Percentiles rank a stretch among this genome's conserved stretches.
Conservation (phyloP, 2,797 vertebrate genomes). For the Meda fulgida region DNA sequence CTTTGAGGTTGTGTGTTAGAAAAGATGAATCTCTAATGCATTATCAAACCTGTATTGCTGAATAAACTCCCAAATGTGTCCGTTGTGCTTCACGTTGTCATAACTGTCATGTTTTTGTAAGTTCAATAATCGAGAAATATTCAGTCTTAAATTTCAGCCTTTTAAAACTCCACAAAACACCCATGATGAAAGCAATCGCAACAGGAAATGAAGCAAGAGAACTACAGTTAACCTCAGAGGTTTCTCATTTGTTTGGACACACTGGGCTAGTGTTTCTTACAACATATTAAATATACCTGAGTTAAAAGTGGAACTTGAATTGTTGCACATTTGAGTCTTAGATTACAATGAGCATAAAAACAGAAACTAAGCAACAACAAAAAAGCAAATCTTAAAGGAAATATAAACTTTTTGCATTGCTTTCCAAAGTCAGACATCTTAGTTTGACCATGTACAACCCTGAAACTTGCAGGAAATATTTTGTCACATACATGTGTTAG, state of each 20-base stretch:
- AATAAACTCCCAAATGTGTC: slow-evolving; percentile 51
- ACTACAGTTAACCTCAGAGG: neutral
- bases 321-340: neutral
- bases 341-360: no score
- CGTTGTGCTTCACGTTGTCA: neutral
- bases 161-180: neutral
- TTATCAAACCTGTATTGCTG: slow-evolving; percentile 19
- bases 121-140: neutral
- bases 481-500: neutral
- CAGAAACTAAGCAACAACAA: neutral
- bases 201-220: neutral
- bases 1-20: neutral
- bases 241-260: neutral
- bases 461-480: neutral
- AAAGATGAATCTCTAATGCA: neutral
- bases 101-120: neutral
- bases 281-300: neutral
- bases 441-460: neutral
- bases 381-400: no score
- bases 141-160: neutral
- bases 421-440: neutral
- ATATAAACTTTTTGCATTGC: neutral
- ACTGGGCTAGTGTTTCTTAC: neutral
- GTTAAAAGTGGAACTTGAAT: neutral
- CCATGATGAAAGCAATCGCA: neutral